These are phyloP conservation scores for Aythya fuligula DNA, from an alignment of 2,797 vertebrate genomes.

Conservation along the genomic window DNA sequence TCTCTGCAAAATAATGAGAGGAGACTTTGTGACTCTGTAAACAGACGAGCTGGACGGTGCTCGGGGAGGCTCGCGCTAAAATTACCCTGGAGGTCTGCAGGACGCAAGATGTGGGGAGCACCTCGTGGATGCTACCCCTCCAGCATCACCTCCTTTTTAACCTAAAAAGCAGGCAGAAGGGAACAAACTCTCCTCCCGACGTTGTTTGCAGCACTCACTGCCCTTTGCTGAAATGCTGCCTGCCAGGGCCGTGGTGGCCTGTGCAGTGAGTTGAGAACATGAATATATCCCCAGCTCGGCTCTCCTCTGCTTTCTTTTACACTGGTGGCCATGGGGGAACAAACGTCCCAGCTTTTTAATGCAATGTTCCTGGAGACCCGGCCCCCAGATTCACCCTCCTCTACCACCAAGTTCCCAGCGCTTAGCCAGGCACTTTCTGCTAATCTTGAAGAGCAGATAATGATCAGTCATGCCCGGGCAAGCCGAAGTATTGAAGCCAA, in stretches of 20 bases:
- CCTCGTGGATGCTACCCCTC: accelerated
- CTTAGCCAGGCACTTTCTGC: not conserved
- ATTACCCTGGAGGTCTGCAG: not conserved
- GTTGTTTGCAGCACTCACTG: not conserved
- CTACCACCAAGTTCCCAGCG: not conserved
- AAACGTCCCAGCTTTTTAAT: not conserved
- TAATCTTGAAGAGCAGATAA: conserved; percentile 52
- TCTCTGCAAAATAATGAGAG: conserved; percentile 61
- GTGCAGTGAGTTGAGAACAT: not conserved
- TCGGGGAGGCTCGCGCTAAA: not conserved
- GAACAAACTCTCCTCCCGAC: not conserved
- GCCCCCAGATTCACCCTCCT: not conserved
- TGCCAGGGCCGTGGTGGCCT: not conserved
- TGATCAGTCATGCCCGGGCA: conserved; percentile 36
- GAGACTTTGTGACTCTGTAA: conserved; percentile 62
- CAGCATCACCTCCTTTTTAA: not conserved
- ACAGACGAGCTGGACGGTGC: conserved; percentile 5
- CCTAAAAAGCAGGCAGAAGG: not conserved
- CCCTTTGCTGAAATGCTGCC: conserved; percentile 9
- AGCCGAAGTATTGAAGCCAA: conserved; percentile 13
- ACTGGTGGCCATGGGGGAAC: accelerated
- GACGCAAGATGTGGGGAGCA: accelerated
- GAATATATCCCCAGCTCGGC: not conserved
- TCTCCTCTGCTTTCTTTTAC: not conserved
- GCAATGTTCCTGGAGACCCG: not conserved